Base-by-base conservation (phyloP, 2,888 invertebrate genomes). In the Cheilosia grossa region DNA sequence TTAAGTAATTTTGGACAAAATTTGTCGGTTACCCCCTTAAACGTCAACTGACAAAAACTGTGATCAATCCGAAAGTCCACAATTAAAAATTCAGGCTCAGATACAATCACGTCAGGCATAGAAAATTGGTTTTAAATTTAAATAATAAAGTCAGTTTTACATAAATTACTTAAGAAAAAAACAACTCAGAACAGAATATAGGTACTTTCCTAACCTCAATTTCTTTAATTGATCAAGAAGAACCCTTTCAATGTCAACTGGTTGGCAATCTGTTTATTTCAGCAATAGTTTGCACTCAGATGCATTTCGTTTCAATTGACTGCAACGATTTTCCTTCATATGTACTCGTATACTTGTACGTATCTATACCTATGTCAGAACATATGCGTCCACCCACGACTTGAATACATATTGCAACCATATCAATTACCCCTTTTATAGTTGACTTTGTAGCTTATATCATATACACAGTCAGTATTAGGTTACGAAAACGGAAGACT, bases 401-500 rank as follows among this genome's bases (percentile, higher is more conserved):
- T 19, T 15, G 19, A 21, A 10, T 9, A 27, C 2, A 27, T 17
- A 24, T 19, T 17, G 1, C n/a, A 47, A 58, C 47, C 47, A 54
- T 69, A 69, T 69, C 77, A 77, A 69, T 61, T 69, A 63, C 37
- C 37, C 37, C 13, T 13, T 24, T 3, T 37, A 53, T 24, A 37
- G 19, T 9, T 47, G 42, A n/a, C 30, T 44, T 15, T 37, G 37
- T 37, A 4, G 37, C 37, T 37, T 37, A 3, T 37, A 13, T 37
- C 37, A 3, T 4, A 15, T 53, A 49, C 37, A 33, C 19, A 33
- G 44, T 24, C 21, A 40, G 77, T 49, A 78, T 78, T 47, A 54
- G 24, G 27, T 78, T 78, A 70, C 63, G 61, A 78, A 67, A 78
- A 70, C 56, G 63, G 69, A 70, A 70, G 78, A 56, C 54, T 78